Conservation (phyloP, 2,888 invertebrate species). For the Amphipoea lucens region DNA sequence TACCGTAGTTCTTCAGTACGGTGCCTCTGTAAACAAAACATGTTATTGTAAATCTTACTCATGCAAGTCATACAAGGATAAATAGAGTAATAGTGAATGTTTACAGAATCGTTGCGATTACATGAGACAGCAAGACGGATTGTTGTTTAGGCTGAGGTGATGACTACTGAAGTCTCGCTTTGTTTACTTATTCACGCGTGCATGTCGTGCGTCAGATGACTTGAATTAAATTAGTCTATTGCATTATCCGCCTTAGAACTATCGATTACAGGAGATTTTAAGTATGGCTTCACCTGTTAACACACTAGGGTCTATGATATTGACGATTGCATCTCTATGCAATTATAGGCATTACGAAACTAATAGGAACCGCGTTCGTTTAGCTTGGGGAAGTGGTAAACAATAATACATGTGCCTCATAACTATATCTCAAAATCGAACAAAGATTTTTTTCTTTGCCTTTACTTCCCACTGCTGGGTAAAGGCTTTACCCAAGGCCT, state of each 20-base stretch:
- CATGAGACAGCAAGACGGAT: not conserved
- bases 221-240: slow-evolving; percentile 20
- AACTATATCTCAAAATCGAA: not conserved
- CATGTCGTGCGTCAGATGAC: slow-evolving; percentile 12
- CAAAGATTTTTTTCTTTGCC: not conserved
- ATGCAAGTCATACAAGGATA: slow-evolving; percentile 48
- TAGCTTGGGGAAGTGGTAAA: too few species aligned
- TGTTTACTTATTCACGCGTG: not conserved
- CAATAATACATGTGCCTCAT: too few species aligned
- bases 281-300: slow-evolving; percentile 2
- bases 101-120: slow-evolving; percentile 16
- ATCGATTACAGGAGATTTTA: slow-evolving; percentile 13
- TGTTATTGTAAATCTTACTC: slow-evolving; percentile 23
- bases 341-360: too few species aligned
- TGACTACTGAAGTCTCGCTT: not conserved
- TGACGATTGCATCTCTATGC: too few species aligned
- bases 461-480: not conserved
- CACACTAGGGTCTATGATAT: not conserved
- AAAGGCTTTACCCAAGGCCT: not conserved
- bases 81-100: slow-evolving; percentile 23
- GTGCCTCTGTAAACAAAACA: slow-evolving; percentile 92
- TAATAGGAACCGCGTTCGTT: too few species aligned
- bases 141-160: slow-evolving; percentile 16
- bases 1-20: slow-evolving; percentile 93
- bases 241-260: slow-evolving; percentile 5